Base-by-base conservation (phyloP, 2,113 vertebrate genomes). In the Lepidothrix coronata region DNA sequence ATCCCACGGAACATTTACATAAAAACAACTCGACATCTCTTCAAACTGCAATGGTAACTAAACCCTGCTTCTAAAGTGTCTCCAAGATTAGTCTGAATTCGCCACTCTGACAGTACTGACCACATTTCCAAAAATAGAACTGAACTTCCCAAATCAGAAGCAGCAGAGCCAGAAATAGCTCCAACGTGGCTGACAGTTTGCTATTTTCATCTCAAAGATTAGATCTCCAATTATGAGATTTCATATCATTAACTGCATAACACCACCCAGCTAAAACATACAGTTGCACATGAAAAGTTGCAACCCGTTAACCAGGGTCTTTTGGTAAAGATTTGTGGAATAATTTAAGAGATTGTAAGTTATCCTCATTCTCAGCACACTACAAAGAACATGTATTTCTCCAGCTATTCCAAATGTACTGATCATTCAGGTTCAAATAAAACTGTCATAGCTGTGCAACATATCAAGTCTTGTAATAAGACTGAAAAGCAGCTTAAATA, bases 131-230 rank as follows among this genome's bases (percentile, higher is more conserved):
- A 48, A 95, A 96, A 83, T 76, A 95, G 91, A 88, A 55, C 65
- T 67, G 41, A 22, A 22, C 88, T 94, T 96, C 96, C 90, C 96
- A 95, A 95, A 95, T 73, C 95, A 94, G 92, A 93, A 95, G 92
- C 8, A 93, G 88, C 85, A 74, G 72, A 2, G 6, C 83, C 86
- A 91, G 81, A 86, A 96, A 96, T 88, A 90, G 80, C 82, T 63
- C 52, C 15, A 85, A 31, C 13, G 15, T 61, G 82, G 74, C 67
- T 83, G 61, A 89, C 43, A 63, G 59, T 55, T 76, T 85, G 41
- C 78, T 95, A 85, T 95, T 93, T 95, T 77, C 57, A 91, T 61
- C 66, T 85, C 70, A 54, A 85, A 70, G 71, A 82, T 52, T 66
- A 51, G 9, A 73, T n/a, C 63, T 43, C 87, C 55, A 89, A 55